These are phyloP conservation scores for Tachina grossa DNA, from an alignment of 2,888 invertebrate genomes.

Conservation along the genomic window DNA sequence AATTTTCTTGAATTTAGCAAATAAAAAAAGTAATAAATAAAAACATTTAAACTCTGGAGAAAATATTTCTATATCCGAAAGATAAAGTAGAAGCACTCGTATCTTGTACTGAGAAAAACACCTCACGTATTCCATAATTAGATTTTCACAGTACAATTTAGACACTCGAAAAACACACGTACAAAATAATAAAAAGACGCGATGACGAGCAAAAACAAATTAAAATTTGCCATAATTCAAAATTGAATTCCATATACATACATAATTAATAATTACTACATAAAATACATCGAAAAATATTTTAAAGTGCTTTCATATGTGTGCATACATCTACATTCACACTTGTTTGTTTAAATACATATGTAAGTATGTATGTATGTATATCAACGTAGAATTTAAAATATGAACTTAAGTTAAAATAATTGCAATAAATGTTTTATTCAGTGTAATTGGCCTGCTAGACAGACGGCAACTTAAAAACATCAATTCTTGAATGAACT, in stretches of 20 bases:
- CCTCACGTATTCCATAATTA: slow-evolving; percentile 72
- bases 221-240: slow-evolving; percentile 10
- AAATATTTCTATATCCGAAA: slow-evolving; percentile 46
- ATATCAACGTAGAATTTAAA: not conserved
- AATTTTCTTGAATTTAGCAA: slow-evolving; percentile 58
- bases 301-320: too few relatives aligned
- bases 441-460: too few relatives aligned
- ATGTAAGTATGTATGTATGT: too few relatives aligned
- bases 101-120: slow-evolving; percentile 46
- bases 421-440: not conserved
- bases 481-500: not conserved
- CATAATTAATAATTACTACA: not conserved
- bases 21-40: slow-evolving; percentile 57
- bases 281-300: not conserved
- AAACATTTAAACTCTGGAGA: slow-evolving; percentile 56
- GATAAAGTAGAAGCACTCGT: not conserved
- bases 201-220: slow-evolving; percentile 12
- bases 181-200: slow-evolving; percentile 47
- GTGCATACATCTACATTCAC: too few relatives aligned
- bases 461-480: too few relatives aligned
- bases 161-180: slow-evolving; percentile 48
- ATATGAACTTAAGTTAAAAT: not conserved
- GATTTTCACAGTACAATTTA: slow-evolving; percentile 65
- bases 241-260: not conserved
- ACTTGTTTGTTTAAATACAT: too few relatives aligned